A percentile compares a stretch with the other conserved stretches of the same genome.
Evolutionary conservation across 2,113 vertebrate species (phyloP).

Genomic region (Centropristis striata): DNA sequence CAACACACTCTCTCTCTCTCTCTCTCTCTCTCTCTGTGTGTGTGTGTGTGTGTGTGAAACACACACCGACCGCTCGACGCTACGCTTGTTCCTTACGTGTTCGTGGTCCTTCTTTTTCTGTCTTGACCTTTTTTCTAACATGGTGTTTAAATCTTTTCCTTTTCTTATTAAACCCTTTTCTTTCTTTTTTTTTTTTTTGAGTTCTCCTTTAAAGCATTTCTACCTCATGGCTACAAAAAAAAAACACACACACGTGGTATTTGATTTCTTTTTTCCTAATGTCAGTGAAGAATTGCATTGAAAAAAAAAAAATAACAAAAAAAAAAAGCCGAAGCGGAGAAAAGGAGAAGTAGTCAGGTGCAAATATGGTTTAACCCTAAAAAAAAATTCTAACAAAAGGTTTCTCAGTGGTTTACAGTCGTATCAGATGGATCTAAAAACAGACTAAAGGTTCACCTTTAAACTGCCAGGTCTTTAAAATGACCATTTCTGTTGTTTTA

Average conservation of each 20-base stretch:
- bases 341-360: too few relatives aligned
- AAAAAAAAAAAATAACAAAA: constrained; percentile 8
- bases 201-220: constrained; percentile 96
- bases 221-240: constrained; percentile 99
- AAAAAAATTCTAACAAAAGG: too few relatives aligned
- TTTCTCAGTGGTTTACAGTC: too few relatives aligned
- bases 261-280: constrained; percentile 94
- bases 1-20: constrained; percentile 84
- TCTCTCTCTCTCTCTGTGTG: constrained; percentile 71
- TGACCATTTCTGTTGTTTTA: too few relatives aligned
- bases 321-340: constrained; percentile 8
- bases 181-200: constrained; percentile 76
- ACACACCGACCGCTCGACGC: constrained; percentile 69
- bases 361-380: too few relatives aligned
- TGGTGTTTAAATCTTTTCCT: constrained; percentile 65
- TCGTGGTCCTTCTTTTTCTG: constrained; percentile 42
- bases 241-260: constrained; percentile 94
- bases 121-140: constrained; percentile 57
- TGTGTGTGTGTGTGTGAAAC: too few relatives aligned
- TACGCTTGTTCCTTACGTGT: constrained; percentile 52
- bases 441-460: too few relatives aligned
- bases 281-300: constrained; percentile 80
- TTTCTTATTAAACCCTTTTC: background rate
- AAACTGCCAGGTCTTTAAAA: too few relatives aligned
- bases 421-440: too few relatives aligned